Evolutionary conservation across 2,113 vertebrate species (phyloP), one percentile per base, ranked within the genome.

Genomic region (Mandrillus leucophaeus): DNA sequence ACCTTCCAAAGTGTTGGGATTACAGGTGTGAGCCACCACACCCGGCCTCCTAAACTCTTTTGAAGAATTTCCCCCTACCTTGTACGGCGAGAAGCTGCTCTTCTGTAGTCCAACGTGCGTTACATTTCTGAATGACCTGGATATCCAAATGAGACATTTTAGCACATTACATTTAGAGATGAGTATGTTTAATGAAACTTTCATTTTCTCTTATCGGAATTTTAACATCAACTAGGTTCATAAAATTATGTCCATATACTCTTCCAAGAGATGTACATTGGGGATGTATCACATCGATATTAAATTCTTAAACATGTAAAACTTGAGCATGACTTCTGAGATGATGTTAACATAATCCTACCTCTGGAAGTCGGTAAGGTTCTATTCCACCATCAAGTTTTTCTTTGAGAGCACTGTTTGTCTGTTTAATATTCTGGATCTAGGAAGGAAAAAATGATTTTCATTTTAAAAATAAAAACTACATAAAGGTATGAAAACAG

Each of bases 71-170:
- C 38, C 32, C n/a, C 96, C 43, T 99, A 99, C 99, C 99, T 99
- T 99, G 99, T 30, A 99, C 99, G 2, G 99, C 99, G 10, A 99
- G 99, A 79, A 99, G 99, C 97, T 99, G 99, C 97, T 99, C 99
- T 93, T 99, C 99, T 0, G 99, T 99, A 92, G 99, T 99, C 99
- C 99, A 99, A 57, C 99, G 99, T 13, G 99, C 99, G 78, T 99
- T 99, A 94, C 99, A 99, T 97, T 99, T 99, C 98, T 99, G 99
- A 97, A 97, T 98, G 0, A 99, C 99, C 99, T 99, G 98, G n/a
- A 97, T n/a, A 89, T 35, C 48, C 97, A 95, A 84, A 97, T 0
- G 66, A 93, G 40, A 18, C 32, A 30, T 1, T 27, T 95, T 35
- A 98, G 83, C 70, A 84, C 5, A 32, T 10, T 94, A 55, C 8